phyloP scores from a whole-genome alignment of 2,888 invertebrate species.

The Thumatha senex region DNA sequence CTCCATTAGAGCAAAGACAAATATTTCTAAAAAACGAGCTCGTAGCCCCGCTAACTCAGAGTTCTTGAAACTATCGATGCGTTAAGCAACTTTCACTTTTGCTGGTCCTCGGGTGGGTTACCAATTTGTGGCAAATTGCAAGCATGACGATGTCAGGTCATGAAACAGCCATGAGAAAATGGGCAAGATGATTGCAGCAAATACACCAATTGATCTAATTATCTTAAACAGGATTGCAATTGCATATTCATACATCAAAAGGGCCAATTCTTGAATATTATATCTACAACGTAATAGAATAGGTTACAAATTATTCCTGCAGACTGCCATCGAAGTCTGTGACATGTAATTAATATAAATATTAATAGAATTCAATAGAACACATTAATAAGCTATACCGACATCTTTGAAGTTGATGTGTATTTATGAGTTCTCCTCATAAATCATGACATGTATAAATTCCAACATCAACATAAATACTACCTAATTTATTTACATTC shows the following conservation, averaged over 20 bases:
- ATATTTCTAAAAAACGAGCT: too few species aligned
- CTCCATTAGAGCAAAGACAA: background rate
- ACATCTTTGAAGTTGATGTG: constrained; percentile 50
- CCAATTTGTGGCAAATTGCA: too few species aligned
- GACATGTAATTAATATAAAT: constrained; percentile 64
- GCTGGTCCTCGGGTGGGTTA: too few species aligned
- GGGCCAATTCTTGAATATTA: background rate
- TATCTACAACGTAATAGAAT: background rate
- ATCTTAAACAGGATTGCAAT: background rate
- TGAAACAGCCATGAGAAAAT: too few species aligned
- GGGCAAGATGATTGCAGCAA: too few species aligned
- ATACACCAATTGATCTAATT: background rate
- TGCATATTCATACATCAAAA: background rate
- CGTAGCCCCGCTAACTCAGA: too few species aligned
- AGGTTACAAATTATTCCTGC: too few species aligned
- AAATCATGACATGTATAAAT: constrained; percentile 35
- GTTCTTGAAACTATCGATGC: too few species aligned
- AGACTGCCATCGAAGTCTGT: constrained; percentile 41
- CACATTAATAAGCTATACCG: constrained; percentile 49
- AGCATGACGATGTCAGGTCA: too few species aligned
- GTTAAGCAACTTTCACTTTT: too few species aligned
- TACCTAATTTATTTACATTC: constrained; percentile 9
- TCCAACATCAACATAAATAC: constrained; percentile 15
- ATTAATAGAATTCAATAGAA: constrained; percentile 59
- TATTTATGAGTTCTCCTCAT: constrained; percentile 30